These are phyloP conservation scores for Ammospiza maritima DNA, from an alignment of 2,797 vertebrate genomes.

Conservation along the genomic window DNA sequence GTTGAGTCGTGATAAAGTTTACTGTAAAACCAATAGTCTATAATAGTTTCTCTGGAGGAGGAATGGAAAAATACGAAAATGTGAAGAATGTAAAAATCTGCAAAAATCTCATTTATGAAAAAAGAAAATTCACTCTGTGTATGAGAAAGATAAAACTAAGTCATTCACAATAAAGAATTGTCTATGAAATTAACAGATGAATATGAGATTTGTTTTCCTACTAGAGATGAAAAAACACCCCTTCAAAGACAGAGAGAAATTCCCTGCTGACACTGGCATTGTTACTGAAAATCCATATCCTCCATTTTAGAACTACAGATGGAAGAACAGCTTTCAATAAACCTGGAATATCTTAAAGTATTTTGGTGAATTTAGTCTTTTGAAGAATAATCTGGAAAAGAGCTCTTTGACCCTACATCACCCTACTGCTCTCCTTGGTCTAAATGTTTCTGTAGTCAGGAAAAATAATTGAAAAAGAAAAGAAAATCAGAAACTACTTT, in stretches of 20 bases:
- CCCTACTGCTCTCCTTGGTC: not conserved
- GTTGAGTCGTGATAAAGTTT: not conserved
- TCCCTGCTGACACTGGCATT: not conserved
- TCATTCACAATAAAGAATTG: not conserved
- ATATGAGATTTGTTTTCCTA: not conserved
- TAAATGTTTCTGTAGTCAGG: not conserved
- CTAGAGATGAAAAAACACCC: fast-evolving
- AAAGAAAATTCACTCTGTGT: not conserved
- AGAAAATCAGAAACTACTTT: not conserved
- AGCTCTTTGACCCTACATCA: not conserved
- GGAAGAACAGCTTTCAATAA: not conserved
- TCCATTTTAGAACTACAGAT: not conserved
- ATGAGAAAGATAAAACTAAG: not conserved
- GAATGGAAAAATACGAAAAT: not conserved
- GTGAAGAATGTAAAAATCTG: not conserved
- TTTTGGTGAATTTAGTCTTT: not conserved
- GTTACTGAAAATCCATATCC: not conserved
- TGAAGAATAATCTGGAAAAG: not conserved
- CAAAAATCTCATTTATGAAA: not conserved
- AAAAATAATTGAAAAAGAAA: not conserved
- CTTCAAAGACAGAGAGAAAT: not conserved
- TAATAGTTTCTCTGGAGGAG: not conserved
- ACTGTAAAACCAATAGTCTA: not conserved
- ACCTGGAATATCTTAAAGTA: not conserved
- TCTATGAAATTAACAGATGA: not conserved